These are phyloP conservation scores for Standfussiana lucernea DNA, from an alignment of 2,888 invertebrate species.

Conservation along the genomic window DNA sequence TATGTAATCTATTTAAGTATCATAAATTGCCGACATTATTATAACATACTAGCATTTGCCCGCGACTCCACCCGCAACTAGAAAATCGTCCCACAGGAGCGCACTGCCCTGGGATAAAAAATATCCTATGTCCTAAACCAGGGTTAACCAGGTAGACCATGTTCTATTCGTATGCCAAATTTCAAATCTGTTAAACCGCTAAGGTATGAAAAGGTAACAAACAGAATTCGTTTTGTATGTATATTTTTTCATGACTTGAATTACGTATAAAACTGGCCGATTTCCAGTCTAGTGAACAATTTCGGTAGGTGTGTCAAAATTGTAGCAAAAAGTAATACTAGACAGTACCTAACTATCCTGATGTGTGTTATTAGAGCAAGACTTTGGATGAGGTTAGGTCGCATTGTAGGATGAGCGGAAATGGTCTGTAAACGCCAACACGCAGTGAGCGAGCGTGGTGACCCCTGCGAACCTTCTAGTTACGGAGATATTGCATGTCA, in stretches of 20 bases:
- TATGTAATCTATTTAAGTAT: neutral
- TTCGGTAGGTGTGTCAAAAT: neutral
- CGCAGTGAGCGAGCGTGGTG: neutral
- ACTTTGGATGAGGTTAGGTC: slow-evolving; percentile 22
- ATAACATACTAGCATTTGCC: neutral
- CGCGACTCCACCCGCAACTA: neutral
- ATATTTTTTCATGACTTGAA: neutral
- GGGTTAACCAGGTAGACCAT: neutral
- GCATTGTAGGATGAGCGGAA: slow-evolving; percentile 9
- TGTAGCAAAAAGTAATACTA: slow-evolving; percentile 10
- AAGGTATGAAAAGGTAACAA: neutral
- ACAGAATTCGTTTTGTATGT: neutral
- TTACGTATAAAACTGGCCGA: neutral
- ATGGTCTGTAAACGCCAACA: neutral
- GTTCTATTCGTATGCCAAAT: neutral
- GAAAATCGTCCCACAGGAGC: neutral
- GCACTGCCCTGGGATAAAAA: neutral
- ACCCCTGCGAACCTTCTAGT: too few species aligned
- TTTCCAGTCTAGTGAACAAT: slow-evolving; percentile 3
- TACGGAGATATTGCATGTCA: too few species aligned
- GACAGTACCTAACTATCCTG: neutral
- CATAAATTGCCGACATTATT: neutral
- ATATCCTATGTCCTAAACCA: neutral
- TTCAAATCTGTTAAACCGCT: neutral
- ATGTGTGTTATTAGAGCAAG: neutral